These are phyloP conservation scores for Chitala chitala DNA, from an alignment of 2,113 vertebrate species.

Conservation along the genomic window DNA sequence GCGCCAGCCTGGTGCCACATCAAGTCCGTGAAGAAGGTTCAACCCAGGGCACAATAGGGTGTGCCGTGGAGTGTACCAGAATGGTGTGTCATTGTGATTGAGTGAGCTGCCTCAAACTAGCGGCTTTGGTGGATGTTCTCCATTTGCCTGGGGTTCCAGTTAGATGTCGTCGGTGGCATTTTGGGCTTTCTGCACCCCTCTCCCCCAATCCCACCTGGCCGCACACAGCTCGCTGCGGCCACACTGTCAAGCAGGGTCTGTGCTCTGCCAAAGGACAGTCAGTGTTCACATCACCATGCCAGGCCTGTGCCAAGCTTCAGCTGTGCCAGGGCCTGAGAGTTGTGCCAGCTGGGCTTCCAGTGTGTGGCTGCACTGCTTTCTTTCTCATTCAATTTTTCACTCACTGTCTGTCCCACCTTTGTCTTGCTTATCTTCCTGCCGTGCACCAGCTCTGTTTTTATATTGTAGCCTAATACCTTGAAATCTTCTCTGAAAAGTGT, in stretches of 20 bases:
- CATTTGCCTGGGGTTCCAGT: not conserved
- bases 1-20: not conserved
- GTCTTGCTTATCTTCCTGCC: not conserved
- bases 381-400: not conserved
- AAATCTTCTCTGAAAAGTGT: not conserved
- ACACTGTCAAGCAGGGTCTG: not conserved
- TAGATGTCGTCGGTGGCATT: not conserved
- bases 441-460: not conserved
- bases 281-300: not conserved
- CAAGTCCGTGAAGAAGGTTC: too few species aligned
- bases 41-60: too few species aligned
- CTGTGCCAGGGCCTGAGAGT: conserved; percentile 1
- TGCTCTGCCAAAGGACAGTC: conserved; percentile 2
- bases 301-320: conserved; percentile 2
- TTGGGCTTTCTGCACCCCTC: not conserved
- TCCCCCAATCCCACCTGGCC: not conserved
- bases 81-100: too few species aligned
- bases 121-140: not conserved
- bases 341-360: conserved; percentile 7
- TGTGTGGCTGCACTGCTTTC: not conserved
- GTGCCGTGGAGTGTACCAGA: too few species aligned
- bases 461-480: not conserved
- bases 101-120: not conserved
- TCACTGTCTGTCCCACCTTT: not conserved
- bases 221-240: not conserved